Base-by-base conservation (phyloP, 2,888 invertebrate species). In the Coecobrya sp. region DNA sequence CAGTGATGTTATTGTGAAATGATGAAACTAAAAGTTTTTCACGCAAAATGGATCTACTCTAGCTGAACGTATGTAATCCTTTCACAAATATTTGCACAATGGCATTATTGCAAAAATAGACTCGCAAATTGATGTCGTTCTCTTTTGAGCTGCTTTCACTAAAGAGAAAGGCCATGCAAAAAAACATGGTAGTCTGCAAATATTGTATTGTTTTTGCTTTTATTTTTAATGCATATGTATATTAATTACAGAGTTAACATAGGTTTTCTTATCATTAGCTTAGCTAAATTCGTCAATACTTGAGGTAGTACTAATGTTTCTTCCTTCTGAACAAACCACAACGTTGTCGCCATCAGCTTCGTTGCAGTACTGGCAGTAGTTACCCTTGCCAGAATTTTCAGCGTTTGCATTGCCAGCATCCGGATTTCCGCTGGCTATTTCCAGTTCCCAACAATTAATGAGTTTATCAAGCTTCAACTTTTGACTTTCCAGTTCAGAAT, bases 381-480 rank as follows among this genome's bases (percentile, higher is more conserved):
- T 59, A 7, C 36, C 65, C 5, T 22, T 4, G 42, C 8, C 19
- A 0, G 11, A 42, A 42, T 19, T 68, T 16, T 76, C 59, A 73
- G 25, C 45, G 0, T 68, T 25, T 19, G 4, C 82, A 45, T 59
- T 45, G 30, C 10, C 55, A 27, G 25, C 42, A 59, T 82, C 52
- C 16, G 27, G 10, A 76, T 59, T 73, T 0, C 16, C 25, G 30
- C 13, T 55, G 7, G 27, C 81, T 4, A 82, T 27, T 25, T 90
- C 93, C 10, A 86, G n/a, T 73, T 94, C 94, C 93, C 93, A 94
- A 45, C 91, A 93, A 10, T 89, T 87, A 22, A 95, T 79, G 0
- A 95, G 76, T 52, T 92, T 93, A 55, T 95, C 95, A 11, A 94
- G 49, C 65, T 95, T 94, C 11, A 22, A 49, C 42, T 91, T 81